Base-by-base conservation (phyloP, 2,888 invertebrate genomes). In the Drosophila imparisetae region DNA sequence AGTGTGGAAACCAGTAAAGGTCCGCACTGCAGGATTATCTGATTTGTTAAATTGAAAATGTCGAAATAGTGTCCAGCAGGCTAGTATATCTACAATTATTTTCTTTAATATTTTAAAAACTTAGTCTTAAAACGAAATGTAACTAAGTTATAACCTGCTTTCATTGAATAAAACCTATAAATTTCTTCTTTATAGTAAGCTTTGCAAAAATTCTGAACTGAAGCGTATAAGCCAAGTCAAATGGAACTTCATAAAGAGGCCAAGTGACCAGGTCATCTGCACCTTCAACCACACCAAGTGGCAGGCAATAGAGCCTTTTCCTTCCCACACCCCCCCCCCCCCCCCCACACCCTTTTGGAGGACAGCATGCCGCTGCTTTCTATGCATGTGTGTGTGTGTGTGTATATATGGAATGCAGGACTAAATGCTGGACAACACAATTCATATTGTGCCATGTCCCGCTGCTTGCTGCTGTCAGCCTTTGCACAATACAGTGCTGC, bases 361-460 rank as follows among this genome's bases (percentile, higher is more conserved):
- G 75, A 54, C 86, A 88, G 74, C 74, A 67, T 71, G 78, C 72
- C 65, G 69, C 70, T 58, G 32, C 29, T 69, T 48, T 57, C 18
- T 66, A 8, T 24, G 38, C 71, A 57, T 40, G 53, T 65, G 29
- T 59, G 24, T 30, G 13, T 71, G 21, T 75, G 27, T 65, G 2
- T 74, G 66, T 60, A 45, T 60, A 2, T 67, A 21, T 75, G 63
- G 72, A 66, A 80, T 73, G 75, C 69, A 72, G 73, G 66, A 86
- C 90, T 90, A 90, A 86, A 86, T 81, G 89, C 90, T 79, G 81
- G 78, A 88, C 90, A 89, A 86, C 81, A 86, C 86, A 90, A 90
- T 90, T 89, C 87, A 90, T 90, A 74, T 84, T 86, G 79, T 76
- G 86, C 69, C 76, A 83, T 86, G 69, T 90, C 86, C 86, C 69